Evolutionary conservation across 2,888 invertebrate genomes (phyloP), one percentile per base, ranked within the genome.

Genomic region (Mantis religiosa): DNA sequence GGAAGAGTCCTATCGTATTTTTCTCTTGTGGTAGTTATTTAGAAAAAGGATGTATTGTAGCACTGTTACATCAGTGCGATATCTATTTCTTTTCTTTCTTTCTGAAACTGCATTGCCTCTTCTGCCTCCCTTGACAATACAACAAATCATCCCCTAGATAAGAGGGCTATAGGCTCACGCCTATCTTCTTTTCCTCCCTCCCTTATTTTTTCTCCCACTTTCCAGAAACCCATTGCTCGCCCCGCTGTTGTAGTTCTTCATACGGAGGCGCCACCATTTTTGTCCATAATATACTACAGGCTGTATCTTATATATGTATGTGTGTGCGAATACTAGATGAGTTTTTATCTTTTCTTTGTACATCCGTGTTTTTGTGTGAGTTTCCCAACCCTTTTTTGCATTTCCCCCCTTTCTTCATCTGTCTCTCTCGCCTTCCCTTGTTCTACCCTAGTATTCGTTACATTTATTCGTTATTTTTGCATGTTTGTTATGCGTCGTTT

Each of bases 111-210:
- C 82, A 87, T 87, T 87, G 81, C 54, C 54, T 71, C 54, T 71
- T 87, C 87, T 86, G 28, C 27, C 81, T 85, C 86, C 81, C 86
- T 71, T 86, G 81, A 86, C 86, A 86, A 54, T 86, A 30, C 54
- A 82, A 87, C 87, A 87, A 87, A 87, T 87, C 87, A 87, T 87
- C 82, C 82, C 27, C 41, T 82, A 87, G 82, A 82, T 87, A 87
- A 87, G 87, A 87, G 82, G 54, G 82, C 87, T 87, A 87, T 81
- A 87, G 87, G 87, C 82, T 82, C 34, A 71, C 71, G 82, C 28
- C 87, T 87, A 82, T 82, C 87, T 84, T 87, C 87, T 82, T 87
- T 34, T 34, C 15, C 27, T 12, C 82, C 86, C 41, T 85, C 71
- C 81, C 54, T 71, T 86, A 9, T 25, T 30, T 82, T 82, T 82